phyloP scores from a whole-genome alignment of 1,140 invertebrate species.

The Drosophila quadrilineata region DNA sequence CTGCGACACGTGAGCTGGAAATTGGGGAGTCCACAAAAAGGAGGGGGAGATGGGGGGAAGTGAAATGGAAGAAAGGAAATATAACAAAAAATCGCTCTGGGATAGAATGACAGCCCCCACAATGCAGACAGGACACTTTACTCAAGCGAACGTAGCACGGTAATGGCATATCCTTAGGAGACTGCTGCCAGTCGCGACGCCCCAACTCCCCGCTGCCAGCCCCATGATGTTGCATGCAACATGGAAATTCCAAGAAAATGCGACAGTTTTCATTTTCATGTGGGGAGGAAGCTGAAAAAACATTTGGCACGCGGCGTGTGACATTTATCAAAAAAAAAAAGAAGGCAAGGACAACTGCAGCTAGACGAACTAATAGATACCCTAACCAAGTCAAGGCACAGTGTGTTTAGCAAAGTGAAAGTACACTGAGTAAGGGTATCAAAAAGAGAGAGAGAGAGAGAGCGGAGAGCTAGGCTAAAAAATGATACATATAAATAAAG shows the following conservation, averaged over 20 bases:
- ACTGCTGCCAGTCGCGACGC: slow-evolving; percentile 22
- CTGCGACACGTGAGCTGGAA: too few relatives aligned
- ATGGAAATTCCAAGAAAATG: slow-evolving; percentile 62
- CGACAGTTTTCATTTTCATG: slow-evolving; percentile 53
- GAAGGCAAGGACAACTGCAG: neutral
- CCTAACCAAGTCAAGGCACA: neutral
- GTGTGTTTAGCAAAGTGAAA: neutral
- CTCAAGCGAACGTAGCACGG: too few relatives aligned
- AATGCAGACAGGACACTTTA: slow-evolving; percentile 58
- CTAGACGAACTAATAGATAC: neutral
- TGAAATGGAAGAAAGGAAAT: slow-evolving; percentile 32
- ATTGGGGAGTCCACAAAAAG: too few relatives aligned
- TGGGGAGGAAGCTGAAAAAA: slow-evolving; percentile 26
- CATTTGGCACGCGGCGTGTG: slow-evolving; percentile 64
- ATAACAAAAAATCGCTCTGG: slow-evolving; percentile 74
- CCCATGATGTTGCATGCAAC: slow-evolving; percentile 9
- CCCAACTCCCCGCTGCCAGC: neutral
- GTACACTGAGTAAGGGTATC: neutral
- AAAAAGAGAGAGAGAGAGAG: slow-evolving; percentile 26
- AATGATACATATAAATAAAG: slow-evolving; percentile 27
- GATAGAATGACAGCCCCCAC: slow-evolving; percentile 55
- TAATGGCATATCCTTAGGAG: slow-evolving; percentile 74
- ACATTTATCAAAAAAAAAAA: slow-evolving; percentile 72
- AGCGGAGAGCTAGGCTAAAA: slow-evolving; percentile 45
- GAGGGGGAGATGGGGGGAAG: slow-evolving; percentile 37